These are phyloP conservation scores for Balearica regulorum DNA, from an alignment of 2,797 vertebrate species.

Conservation along the genomic window DNA sequence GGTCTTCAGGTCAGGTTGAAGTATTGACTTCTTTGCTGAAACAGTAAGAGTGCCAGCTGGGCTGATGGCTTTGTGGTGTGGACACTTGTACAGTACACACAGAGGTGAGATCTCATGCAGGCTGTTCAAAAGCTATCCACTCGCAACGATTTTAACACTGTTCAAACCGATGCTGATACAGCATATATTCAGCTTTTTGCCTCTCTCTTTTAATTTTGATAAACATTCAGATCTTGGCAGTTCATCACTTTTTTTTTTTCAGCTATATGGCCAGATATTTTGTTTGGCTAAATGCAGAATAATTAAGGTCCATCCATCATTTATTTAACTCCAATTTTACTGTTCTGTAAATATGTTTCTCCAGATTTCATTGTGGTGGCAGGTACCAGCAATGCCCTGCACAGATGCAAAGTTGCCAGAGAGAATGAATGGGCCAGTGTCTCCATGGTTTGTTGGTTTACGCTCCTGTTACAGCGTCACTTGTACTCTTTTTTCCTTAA, in stretches of 20 bases:
- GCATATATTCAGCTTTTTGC: slow-evolving; percentile 10
- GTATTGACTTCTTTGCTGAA: not conserved
- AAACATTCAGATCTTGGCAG: not conserved
- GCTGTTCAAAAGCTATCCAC: slow-evolving; percentile 45
- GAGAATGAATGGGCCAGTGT: not conserved
- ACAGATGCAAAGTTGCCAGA: not conserved
- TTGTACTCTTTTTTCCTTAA: not conserved
- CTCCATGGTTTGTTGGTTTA: not conserved
- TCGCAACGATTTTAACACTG: not conserved
- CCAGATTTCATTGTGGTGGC: not conserved
- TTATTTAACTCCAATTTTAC: not conserved
- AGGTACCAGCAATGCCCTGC: not conserved
- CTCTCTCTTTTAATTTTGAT: not conserved
- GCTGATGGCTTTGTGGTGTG: slow-evolving; percentile 14
- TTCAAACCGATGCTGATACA: not conserved
- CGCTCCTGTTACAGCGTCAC: not conserved
- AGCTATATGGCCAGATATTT: not conserved
- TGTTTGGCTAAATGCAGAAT: not conserved
- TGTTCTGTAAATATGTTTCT: not conserved
- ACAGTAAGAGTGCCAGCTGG: slow-evolving; percentile 41
- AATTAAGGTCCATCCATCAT: not conserved
- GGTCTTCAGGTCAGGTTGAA: slow-evolving; percentile 1
- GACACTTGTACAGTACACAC: slow-evolving; percentile 10
- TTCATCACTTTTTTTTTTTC: not conserved
- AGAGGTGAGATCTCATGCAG: slow-evolving; percentile 56